These are phyloP conservation scores for Acanthornis magna DNA, from an alignment of 2,797 vertebrate species.

Conservation along the genomic window DNA sequence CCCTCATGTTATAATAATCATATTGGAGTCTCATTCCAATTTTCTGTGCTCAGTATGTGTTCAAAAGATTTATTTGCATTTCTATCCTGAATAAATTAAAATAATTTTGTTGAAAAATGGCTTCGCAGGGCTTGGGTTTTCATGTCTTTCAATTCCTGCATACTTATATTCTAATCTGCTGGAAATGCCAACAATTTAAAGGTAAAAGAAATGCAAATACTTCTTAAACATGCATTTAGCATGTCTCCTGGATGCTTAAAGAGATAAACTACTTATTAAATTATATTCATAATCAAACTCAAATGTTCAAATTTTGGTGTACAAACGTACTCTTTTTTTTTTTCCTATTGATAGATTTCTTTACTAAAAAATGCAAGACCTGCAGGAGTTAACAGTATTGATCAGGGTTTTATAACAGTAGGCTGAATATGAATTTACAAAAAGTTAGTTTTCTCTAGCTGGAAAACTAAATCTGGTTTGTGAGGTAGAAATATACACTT, in stretches of 20 bases:
- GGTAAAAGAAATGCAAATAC: conserved; percentile 46
- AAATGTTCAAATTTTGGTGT: not conserved
- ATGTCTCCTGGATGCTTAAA: conserved; percentile 1
- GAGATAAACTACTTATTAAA: conserved; percentile 19
- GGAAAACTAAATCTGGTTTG: not conserved
- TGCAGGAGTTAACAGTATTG: not conserved
- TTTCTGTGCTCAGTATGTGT: conserved; percentile 28
- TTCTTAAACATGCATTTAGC: conserved; percentile 8
- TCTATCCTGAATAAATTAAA: conserved; percentile 67
- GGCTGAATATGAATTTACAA: not conserved
- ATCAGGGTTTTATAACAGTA: not conserved
- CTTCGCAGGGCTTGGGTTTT: conserved; percentile 35
- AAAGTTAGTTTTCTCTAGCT: not conserved
- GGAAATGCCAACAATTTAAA: conserved; percentile 52
- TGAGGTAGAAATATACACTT: not conserved
- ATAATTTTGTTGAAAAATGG: conserved; percentile 58
- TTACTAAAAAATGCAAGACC: not conserved
- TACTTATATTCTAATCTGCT: conserved; percentile 37
- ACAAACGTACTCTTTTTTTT: not conserved
- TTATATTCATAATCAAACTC: not conserved
- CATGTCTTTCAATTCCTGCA: conserved; percentile 23
- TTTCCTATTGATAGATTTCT: not conserved
- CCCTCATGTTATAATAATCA: conserved; percentile 38
- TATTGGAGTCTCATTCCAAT: conserved; percentile 47
- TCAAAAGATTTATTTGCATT: conserved; percentile 68